Evolutionary conservation across 2,797 vertebrate genomes (phyloP), one percentile per base, ranked within the genome.

Genomic region (Eulemur mongoz): DNA sequence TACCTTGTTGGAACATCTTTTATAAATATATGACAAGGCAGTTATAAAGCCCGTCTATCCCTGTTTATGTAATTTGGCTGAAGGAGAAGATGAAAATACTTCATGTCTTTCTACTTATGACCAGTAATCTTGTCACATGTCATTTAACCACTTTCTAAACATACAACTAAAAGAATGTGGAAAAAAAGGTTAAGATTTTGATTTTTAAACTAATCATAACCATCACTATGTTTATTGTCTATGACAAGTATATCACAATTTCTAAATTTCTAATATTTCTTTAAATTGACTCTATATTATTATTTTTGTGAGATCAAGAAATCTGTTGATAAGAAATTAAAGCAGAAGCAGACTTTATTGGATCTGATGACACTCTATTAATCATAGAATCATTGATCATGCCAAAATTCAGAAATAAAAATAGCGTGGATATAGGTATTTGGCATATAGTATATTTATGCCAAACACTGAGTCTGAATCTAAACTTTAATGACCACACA

Each of bases 221-320:
- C 2, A 70, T 69, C 7, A 20, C 12, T 25, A 1, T 38, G 1
- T 65, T 89, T 52, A 7, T 57, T 61, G 17, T 89, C 5, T 67
- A 59, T 82, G 78, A 86, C 0, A 79, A 48, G 22, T 72, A 35
- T 52, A 61, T 73, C 38, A n/a, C 11, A 45, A n/a, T 65, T 23
- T 72, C 9, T 32, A 30, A n/a, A 92, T 86, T 87, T 78, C 59
- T 48, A 50, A 76, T 65, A 10, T 67, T 11, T 90, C 25, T 63
- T 84, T 63, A 38, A 69, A 54, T 43, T 76, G 59, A 82, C 13
- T 73, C 32, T 57, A 52, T 78, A 3, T 10, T 70, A 6, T 48
- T 95, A 40, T 14, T 57, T 85, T 96, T 73, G 18, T 86, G 59
- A 96, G 5, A 72, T 84, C 15, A 88, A 92, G 9, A 82, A 84